Conservation (phyloP, 2,888 invertebrate genomes). For the Holacanthella duospinosa region DNA sequence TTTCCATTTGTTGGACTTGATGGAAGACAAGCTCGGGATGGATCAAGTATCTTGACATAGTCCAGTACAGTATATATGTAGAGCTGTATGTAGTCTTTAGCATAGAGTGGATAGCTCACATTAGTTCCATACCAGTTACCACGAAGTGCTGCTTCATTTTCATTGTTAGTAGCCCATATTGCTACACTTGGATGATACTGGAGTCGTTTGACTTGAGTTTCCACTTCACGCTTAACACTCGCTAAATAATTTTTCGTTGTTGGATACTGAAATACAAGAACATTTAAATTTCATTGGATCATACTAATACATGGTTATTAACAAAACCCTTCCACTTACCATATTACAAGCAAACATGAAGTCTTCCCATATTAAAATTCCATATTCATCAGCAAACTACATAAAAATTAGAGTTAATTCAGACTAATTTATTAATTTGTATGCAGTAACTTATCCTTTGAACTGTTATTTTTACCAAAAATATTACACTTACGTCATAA, state of each 20-base stretch:
- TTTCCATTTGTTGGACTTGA: constrained; percentile 89
- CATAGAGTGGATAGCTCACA: constrained; percentile 49
- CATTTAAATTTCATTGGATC: background rate
- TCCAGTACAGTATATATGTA: constrained; percentile 66
- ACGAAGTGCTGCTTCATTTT: constrained; percentile 61
- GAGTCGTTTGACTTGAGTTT: constrained; percentile 45
- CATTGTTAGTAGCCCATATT: constrained; percentile 52
- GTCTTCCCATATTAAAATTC: constrained; percentile 51
- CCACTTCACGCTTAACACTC: constrained; percentile 44
- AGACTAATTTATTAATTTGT: too few species aligned
- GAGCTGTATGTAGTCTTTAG: constrained; percentile 66
- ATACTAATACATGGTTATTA: background rate
- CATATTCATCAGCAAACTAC: constrained; percentile 46
- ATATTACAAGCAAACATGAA: constrained; percentile 51
- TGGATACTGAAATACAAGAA: constrained; percentile 42
- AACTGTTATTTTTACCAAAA: constrained; percentile 29
- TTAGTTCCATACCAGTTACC: constrained; percentile 58
- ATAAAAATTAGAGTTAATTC: too few species aligned
- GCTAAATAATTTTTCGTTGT: constrained; percentile 43
- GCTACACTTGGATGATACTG: constrained; percentile 41
- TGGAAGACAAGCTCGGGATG: constrained; percentile 57
- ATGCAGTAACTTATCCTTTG: constrained; percentile 2
- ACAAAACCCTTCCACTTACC: too few species aligned
- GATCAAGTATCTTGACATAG: constrained; percentile 53
- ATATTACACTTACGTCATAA: constrained; percentile 41